Evolutionary conservation across 1,140 invertebrate genomes (phyloP).

Genomic region (Phymorhynchus buccinoides): DNA sequence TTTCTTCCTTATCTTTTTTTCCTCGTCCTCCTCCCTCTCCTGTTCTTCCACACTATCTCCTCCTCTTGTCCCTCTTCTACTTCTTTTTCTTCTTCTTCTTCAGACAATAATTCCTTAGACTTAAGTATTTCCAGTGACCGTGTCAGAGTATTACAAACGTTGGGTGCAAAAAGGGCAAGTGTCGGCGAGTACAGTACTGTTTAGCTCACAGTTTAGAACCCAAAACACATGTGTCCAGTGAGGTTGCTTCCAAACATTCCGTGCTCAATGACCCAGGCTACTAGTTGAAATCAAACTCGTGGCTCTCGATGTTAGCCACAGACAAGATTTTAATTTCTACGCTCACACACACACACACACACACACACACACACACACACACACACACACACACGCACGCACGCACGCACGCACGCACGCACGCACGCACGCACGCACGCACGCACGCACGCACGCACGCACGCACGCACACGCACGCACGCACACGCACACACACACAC

Average conservation of each 20-base stretch:
- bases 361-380: background rate
- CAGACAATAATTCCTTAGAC: too few species aligned
- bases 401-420: background rate
- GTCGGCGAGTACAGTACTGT: too few species aligned
- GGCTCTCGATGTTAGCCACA: too few species aligned
- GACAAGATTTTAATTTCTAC: background rate
- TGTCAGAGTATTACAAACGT: too few species aligned
- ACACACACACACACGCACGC: background rate
- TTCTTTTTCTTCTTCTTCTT: too few species aligned
- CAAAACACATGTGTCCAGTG: too few species aligned
- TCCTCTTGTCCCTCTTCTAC: background rate
- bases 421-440: background rate
- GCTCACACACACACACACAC: background rate
- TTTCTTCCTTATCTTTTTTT: too few species aligned
- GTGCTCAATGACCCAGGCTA: too few species aligned
- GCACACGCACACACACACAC: constrained; percentile 22
- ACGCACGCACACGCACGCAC: background rate
- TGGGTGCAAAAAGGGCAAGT: too few species aligned
- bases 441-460: background rate
- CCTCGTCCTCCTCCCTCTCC: background rate
- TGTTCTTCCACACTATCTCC: constrained; percentile 13
- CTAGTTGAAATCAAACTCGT: background rate
- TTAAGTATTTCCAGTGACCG: too few species aligned
- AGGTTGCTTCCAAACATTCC: too few species aligned
- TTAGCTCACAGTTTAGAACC: too few species aligned